These are phyloP conservation scores for Callithrix jacchus DNA, from an alignment of 2,113 vertebrate species.

Conservation along the genomic window DNA sequence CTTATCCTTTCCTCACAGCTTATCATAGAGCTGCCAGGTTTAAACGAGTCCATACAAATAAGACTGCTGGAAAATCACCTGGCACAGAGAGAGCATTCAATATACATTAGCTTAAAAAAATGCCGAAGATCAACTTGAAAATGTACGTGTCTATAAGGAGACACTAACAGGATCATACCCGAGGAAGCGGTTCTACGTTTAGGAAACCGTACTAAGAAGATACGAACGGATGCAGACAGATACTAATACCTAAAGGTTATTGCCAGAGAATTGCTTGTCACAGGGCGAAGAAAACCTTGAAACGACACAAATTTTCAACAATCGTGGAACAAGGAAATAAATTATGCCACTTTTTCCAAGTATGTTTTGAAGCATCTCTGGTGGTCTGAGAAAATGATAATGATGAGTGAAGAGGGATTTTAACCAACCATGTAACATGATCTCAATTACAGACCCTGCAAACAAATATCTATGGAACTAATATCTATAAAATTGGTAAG, in stretches of 20 bases:
- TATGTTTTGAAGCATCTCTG: background rate
- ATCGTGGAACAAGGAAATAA: background rate
- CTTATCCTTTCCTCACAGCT: background rate
- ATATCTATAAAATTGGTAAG: background rate
- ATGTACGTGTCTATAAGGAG: background rate
- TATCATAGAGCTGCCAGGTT: background rate
- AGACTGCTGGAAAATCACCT: background rate
- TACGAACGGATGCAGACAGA: background rate
- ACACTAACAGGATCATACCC: background rate
- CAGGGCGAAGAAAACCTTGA: background rate
- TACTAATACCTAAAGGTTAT: background rate
- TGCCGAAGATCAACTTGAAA: background rate
- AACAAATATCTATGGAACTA: background rate
- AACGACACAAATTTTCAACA: background rate
- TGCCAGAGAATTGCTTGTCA: background rate
- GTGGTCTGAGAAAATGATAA: background rate
- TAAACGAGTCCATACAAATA: background rate
- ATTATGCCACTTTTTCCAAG: background rate
- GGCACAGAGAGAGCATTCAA: background rate
- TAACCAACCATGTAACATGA: background rate
- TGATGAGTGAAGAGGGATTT: background rate
- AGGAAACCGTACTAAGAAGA: background rate
- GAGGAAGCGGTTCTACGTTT: background rate
- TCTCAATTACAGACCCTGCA: background rate
- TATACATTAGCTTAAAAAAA: background rate